Percentiles rank a stretch among this genome's conserved stretches.
phyloP scores from a whole-genome alignment of 2,797 vertebrate species.

The Cuculus canorus region DNA sequence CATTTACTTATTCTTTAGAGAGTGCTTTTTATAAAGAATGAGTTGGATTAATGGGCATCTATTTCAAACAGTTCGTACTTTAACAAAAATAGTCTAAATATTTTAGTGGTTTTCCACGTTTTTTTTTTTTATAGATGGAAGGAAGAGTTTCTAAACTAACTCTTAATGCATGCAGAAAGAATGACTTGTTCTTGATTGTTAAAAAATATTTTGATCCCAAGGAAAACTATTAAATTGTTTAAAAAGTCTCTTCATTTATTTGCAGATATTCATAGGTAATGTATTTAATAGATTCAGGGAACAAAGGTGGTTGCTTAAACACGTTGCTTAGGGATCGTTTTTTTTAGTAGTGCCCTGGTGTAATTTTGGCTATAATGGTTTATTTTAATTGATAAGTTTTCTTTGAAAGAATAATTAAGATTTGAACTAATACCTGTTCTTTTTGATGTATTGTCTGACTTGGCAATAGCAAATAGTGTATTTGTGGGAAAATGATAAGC shows the following conservation, averaged over 20 bases:
- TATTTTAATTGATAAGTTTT: background rate
- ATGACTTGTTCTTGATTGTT: conserved; percentile 18
- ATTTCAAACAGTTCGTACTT: conserved; percentile 54
- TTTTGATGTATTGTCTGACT: background rate
- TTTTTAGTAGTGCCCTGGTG: background rate
- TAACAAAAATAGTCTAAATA: conserved; percentile 66
- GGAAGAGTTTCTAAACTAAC: conserved; percentile 10
- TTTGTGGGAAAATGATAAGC: background rate
- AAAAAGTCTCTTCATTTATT: conserved; percentile 7
- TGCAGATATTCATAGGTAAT: background rate
- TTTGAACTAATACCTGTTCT: background rate
- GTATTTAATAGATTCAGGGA: background rate
- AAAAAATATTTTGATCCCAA: conserved; percentile 59
- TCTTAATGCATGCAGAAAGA: conserved; percentile 43
- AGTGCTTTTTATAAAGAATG: conserved; percentile 51
- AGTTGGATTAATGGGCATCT: conserved; percentile 56
- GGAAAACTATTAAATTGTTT: conserved; percentile 7
- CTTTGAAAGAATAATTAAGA: conserved; percentile 2
- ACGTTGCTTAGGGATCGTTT: background rate
- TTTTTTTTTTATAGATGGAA: background rate
- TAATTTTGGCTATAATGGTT: background rate
- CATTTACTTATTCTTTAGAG: conserved; percentile 52
- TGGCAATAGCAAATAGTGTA: background rate
- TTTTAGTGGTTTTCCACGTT: background rate
- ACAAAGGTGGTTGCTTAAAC: background rate